Percentiles rank a stretch among this genome's conserved stretches.
These are phyloP conservation scores for Zosterops borbonicus DNA, from an alignment of 2,113 vertebrate genomes.

Conservation along the genomic window DNA sequence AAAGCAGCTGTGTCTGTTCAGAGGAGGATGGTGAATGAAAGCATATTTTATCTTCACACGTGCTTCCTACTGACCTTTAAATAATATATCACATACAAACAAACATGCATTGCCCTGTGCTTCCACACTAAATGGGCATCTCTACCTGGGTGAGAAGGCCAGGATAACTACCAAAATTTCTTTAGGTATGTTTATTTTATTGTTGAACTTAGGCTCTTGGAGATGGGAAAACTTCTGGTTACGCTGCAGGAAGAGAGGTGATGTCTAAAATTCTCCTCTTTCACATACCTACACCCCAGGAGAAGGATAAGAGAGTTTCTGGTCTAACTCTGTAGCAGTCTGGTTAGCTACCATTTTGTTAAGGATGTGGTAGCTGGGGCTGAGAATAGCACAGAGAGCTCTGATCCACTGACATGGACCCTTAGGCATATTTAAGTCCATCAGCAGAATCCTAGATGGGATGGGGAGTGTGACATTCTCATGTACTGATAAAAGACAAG, in stretches of 20 bases:
- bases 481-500: background rate
- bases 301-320: background rate
- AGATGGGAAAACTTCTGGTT: background rate
- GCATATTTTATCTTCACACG: background rate
- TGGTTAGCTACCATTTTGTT: background rate
- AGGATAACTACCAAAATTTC: background rate
- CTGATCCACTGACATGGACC: accelerated
- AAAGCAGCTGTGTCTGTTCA: background rate
- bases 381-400: background rate
- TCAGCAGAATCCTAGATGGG: background rate
- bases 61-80: background rate
- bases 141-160: background rate
- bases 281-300: background rate
- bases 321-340: background rate
- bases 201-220: background rate
- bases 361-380: background rate
- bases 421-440: background rate
- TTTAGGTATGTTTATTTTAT: background rate
- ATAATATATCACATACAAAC: background rate
- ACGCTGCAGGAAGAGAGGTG: background rate
- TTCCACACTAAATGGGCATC: background rate
- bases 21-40: background rate
- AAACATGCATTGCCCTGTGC: background rate
- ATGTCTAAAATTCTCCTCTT: background rate
- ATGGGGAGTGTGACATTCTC: background rate